Base-by-base conservation (phyloP, 2,888 invertebrate genomes). In the Diloba caeruleocephala region DNA sequence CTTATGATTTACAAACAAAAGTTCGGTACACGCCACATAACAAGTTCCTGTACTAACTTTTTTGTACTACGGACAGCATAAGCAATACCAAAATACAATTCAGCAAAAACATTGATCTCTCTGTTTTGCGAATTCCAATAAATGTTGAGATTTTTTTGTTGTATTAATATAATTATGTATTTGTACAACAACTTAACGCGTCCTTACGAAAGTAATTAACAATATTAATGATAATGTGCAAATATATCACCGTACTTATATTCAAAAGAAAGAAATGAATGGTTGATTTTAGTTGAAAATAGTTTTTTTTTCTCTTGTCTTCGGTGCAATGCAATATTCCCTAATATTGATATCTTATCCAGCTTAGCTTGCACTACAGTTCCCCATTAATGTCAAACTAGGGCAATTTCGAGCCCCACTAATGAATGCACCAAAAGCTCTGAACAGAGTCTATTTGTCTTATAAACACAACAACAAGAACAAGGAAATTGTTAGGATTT, bases 341-440 rank as follows among this genome's bases (percentile, higher is more conserved):
- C 59, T 13, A 60, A 65, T 58, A 64, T 28, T 17, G n/a, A 29
- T n/a, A 19, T 3, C 19, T 31, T 7, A 9, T 25, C 3, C 19
- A 7, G n/a, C 6, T 14, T 10, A 7, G n/a, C 6, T 14, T 10
- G 12, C 21, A n/a, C 13, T 4, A 26, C 21, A 26, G 9, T 39
- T 15, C 43, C 60, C 12, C 34, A 64, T 64, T 56, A 67, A 64
- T 64, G 44, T 25, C 39, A 51, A 64, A 64, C 46, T 67, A 48
- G 51, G 36, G 19, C 43, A 64, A 64, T 64, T 36, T 39, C 3
- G 42, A 1, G 13, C 13, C 29, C 43, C 45, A 51, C 50, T 61
- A 62, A 67, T 62, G 37, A 68, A 64, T 42, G 21, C 14, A 32
- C 33, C 26, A 17, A 15, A 19, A 21, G 28, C n/a, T n/a, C n/a